Percentiles rank a stretch among this genome's conserved stretches.
phyloP scores from a whole-genome alignment of 2,113 vertebrate species.

The Barbus barbus region DNA sequence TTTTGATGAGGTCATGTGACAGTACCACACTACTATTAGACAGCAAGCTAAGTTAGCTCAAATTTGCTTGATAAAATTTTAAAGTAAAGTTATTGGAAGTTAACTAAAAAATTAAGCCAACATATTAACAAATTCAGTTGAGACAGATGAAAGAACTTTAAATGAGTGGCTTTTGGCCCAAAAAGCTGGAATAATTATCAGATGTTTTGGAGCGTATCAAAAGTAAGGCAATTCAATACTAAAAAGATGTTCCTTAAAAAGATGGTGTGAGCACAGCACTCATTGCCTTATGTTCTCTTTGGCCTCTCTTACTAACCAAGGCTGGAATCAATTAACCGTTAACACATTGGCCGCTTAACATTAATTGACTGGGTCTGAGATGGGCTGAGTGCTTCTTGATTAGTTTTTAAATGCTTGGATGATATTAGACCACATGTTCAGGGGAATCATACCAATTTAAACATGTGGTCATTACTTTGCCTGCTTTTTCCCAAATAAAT shows the following conservation, averaged over 20 bases:
- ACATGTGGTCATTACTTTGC: background rate
- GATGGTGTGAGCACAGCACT: background rate
- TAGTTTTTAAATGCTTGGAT: constrained; percentile 44
- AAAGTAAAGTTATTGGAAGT: no score
- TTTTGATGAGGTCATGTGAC: no score
- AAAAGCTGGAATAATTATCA: background rate
- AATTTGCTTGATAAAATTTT: no score
- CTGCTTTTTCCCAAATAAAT: constrained; percentile 1
- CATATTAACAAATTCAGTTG: no score
- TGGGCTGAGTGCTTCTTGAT: constrained; percentile 39
- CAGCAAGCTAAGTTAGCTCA: no score
- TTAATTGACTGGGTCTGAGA: constrained; percentile 58
- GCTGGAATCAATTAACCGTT: constrained; percentile 59
- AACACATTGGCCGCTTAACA: constrained; percentile 43
- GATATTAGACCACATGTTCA: constrained; percentile 29
- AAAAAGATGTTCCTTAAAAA: background rate
- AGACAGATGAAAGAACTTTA: no score
- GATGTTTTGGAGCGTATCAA: background rate
- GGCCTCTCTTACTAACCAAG: constrained; percentile 31
- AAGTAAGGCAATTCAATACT: background rate
- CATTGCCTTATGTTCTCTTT: constrained; percentile 39
- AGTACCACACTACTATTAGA: no score
- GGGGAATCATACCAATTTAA: background rate
- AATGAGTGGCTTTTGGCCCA: background rate
- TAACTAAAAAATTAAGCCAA: no score